These are phyloP conservation scores for Casuarius casuarius DNA, from an alignment of 2,113 vertebrate genomes.

Conservation along the genomic window DNA sequence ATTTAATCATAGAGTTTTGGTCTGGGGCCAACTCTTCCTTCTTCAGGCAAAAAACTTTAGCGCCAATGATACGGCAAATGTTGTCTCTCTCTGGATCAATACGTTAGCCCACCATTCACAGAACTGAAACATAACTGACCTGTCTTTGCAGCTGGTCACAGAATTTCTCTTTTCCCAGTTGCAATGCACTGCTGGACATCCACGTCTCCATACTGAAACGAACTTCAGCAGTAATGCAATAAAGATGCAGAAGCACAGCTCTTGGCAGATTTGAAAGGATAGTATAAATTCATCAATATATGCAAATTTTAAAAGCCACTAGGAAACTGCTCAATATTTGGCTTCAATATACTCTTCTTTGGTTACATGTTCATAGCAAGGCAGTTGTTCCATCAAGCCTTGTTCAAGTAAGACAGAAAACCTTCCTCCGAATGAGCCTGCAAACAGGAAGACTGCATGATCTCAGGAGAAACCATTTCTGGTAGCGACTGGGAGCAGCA, in stretches of 20 bases:
- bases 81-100: not conserved
- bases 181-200: not conserved
- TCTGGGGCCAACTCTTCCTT: not conserved
- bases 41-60: not conserved
- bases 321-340: not conserved
- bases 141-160: not conserved
- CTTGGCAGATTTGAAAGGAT: not conserved
- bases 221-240: not conserved
- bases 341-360: not conserved
- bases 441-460: not conserved
- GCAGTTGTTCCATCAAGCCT: not conserved
- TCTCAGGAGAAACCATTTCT: not conserved
- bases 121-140: not conserved
- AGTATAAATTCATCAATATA: too few relatives aligned
- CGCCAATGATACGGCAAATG: not conserved
- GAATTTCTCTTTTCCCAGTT: not conserved
- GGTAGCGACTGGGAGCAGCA: not conserved
- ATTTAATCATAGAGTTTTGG: not conserved
- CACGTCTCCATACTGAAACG: rapidly evolving
- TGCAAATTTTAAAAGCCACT: not conserved
- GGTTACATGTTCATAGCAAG: not conserved
- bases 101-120: not conserved
- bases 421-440: not conserved
- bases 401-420: not conserved
- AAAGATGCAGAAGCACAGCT: not conserved